These are phyloP conservation scores for Eupsilia transversa DNA, from an alignment of 2,888 invertebrate genomes.

Conservation along the genomic window DNA sequence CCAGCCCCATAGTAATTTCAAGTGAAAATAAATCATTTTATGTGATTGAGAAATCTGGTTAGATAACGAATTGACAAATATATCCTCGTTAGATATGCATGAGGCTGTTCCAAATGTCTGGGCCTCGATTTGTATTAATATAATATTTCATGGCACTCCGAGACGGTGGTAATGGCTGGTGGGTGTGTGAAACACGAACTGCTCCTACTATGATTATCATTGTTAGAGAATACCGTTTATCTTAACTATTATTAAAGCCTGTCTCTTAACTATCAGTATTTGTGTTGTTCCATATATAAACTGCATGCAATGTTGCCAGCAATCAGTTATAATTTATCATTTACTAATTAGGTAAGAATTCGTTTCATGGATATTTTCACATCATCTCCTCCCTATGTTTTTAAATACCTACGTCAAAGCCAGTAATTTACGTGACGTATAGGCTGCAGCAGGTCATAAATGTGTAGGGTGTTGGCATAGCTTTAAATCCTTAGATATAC, in stretches of 20 bases:
- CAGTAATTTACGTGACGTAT: not conserved
- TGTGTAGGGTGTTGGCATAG: not conserved
- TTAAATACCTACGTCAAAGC: not conserved
- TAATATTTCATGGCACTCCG: constrained; percentile 62
- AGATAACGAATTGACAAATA: constrained; percentile 67
- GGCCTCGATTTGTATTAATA: constrained; percentile 54
- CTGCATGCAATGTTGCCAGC: too few species aligned
- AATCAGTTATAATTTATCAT: too few species aligned
- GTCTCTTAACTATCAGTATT: too few species aligned
- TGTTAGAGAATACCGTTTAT: constrained; percentile 12
- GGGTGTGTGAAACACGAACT: constrained; percentile 56
- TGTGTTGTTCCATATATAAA: not conserved
- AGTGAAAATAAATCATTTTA: constrained; percentile 64
- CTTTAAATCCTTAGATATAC: not conserved
- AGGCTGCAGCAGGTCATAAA: not conserved
- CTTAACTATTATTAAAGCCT: not conserved
- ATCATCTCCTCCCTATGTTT: not conserved
- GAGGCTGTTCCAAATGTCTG: constrained; percentile 52
- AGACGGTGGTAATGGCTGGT: constrained; percentile 45
- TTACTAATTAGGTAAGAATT: not conserved
- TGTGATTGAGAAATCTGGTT: constrained; percentile 66
- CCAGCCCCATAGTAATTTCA: constrained; percentile 44
- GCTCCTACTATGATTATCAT: constrained; percentile 27
- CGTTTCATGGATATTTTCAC: not conserved
- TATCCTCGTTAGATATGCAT: constrained; percentile 68